These are phyloP conservation scores for Priocnemis perturbator DNA, from an alignment of 2,888 invertebrate species.

Conservation along the genomic window DNA sequence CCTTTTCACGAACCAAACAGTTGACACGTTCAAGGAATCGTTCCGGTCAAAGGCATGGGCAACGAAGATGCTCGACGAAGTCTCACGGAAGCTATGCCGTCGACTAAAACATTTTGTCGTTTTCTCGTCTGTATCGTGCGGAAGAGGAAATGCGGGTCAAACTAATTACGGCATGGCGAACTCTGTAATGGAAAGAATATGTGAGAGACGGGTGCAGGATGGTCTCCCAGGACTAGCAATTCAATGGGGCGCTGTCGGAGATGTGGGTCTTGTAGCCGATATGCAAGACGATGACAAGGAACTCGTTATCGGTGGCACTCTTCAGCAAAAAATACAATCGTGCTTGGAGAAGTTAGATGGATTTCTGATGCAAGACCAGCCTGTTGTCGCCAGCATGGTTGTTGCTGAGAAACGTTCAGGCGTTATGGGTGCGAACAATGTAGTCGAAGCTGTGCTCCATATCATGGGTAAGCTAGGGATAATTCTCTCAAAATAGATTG, in stretches of 20 bases:
- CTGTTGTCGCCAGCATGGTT: constrained; percentile 89
- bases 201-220: constrained; percentile 59
- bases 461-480: constrained; percentile 67
- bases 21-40: constrained; percentile 76
- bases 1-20: constrained; percentile 77
- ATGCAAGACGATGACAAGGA: constrained; percentile 83
- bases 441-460: constrained; percentile 85
- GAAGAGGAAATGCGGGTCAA: constrained; percentile 81
- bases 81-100: constrained; percentile 76
- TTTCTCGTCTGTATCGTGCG: constrained; percentile 81
- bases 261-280: constrained; percentile 87
- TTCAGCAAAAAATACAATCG: constrained; percentile 90
- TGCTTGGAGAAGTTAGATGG: constrained; percentile 86
- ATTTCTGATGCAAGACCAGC: constrained; percentile 80
- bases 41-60: constrained; percentile 79
- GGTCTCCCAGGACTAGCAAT: constrained; percentile 78
- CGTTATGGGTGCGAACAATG: constrained; percentile 79
- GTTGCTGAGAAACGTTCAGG: constrained; percentile 88
- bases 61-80: constrained; percentile 78
- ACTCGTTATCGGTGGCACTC: constrained; percentile 85
- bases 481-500: background rate
- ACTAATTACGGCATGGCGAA: constrained; percentile 80
- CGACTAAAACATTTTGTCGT: constrained; percentile 78
- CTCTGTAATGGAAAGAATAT: constrained; percentile 85
- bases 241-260: constrained; percentile 82